These are phyloP conservation scores for Liodrosophila aerea DNA, from an alignment of 2,888 invertebrate genomes.

Conservation along the genomic window DNA sequence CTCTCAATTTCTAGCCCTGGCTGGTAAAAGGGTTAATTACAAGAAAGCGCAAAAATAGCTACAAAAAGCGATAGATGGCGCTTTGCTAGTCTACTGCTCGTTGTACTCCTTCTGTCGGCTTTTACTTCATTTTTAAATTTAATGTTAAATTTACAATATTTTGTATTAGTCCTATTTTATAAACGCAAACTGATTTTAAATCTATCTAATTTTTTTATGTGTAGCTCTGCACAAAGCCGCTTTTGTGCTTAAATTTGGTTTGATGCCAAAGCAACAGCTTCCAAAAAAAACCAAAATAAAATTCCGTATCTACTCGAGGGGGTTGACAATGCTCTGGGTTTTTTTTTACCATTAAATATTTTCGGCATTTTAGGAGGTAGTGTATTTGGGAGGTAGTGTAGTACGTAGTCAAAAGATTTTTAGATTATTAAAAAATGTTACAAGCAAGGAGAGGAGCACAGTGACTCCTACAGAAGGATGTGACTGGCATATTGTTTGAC, in stretches of 20 bases:
- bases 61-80: no score
- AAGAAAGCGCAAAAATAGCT: no score
- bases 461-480: conserved; percentile 17
- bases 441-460: conserved; percentile 27
- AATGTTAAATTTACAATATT: no score
- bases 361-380: conserved; percentile 17
- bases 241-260: conserved; percentile 44
- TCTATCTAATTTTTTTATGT: no score
- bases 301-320: conserved; percentile 39
- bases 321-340: conserved; percentile 48
- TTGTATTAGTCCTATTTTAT: background rate
- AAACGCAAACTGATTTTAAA: conserved; percentile 14
- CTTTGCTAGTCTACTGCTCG: no score
- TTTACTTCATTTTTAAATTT: no score
- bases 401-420: conserved; percentile 52
- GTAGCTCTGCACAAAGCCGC: conserved; percentile 34
- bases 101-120: no score
- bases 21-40: no score
- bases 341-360: conserved; percentile 40
- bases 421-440: conserved; percentile 69
- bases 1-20: no score
- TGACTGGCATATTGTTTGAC: conserved; percentile 52
- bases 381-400: conserved; percentile 53
- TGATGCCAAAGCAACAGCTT: conserved; percentile 29
- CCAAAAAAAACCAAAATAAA: background rate